Conservation (phyloP, 2,113 vertebrate species). For the Strix uralensis region DNA sequence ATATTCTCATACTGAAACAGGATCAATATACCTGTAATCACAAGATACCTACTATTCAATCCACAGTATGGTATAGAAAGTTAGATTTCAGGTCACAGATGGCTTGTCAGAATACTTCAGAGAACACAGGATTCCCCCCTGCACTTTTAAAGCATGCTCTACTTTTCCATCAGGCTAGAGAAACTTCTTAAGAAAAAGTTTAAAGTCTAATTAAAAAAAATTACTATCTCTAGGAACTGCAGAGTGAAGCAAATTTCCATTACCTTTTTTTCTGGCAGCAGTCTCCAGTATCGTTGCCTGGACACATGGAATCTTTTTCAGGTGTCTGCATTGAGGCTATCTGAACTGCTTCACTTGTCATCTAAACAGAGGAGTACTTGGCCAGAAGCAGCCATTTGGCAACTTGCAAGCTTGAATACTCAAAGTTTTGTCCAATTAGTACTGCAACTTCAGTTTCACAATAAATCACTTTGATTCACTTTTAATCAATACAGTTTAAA, state of each 20-base stretch:
- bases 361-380: slow-evolving; percentile 7
- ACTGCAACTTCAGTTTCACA: neutral
- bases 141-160: neutral
- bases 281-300: slow-evolving; percentile 13
- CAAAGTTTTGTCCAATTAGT: neutral
- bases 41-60: neutral
- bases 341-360: slow-evolving; percentile 38
- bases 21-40: neutral
- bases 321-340: slow-evolving; percentile 30
- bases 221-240: neutral
- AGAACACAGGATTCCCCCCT: neutral
- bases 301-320: slow-evolving; percentile 44
- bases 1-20: neutral
- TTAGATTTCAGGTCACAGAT: neutral
- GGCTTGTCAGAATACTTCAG: neutral
- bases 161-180: neutral
- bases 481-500: neutral
- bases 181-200: neutral
- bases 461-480: neutral
- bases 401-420: neutral
- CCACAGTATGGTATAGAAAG: neutral
- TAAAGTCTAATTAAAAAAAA: neutral
- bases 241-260: slow-evolving; percentile 3
- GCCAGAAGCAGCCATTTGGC: slow-evolving; percentile 10
- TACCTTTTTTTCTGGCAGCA: slow-evolving; percentile 23